Conservation (phyloP, 2,888 invertebrate genomes). For the Clostera curtula region DNA sequence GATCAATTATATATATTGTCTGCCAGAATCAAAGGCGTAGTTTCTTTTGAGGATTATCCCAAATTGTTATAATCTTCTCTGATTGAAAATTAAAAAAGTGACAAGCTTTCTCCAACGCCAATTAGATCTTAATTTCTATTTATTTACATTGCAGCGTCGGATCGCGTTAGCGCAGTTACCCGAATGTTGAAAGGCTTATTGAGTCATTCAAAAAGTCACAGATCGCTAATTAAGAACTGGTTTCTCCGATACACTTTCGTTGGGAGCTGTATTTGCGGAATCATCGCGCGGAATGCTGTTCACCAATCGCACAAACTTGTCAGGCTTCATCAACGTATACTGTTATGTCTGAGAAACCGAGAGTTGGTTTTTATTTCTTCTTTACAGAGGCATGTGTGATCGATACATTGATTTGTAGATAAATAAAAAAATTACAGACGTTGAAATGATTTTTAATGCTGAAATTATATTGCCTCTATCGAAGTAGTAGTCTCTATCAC, state of each 20-base stretch:
- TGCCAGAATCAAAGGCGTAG: no score
- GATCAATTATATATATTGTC: no score
- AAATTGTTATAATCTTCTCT: no score
- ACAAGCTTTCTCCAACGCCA: background rate
- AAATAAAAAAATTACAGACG: no score
- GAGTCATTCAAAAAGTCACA: constrained; percentile 11
- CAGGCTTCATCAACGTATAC: constrained; percentile 34
- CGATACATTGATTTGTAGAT: constrained; percentile 21
- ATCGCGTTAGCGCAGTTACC: background rate
- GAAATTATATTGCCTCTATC: no score
- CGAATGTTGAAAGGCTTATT: constrained; percentile 8
- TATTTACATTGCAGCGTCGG: background rate
- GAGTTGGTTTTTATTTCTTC: constrained; percentile 21
- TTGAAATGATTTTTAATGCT: no score
- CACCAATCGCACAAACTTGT: constrained; percentile 28
- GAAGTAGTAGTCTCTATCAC: no score
- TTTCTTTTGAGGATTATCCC: no score
- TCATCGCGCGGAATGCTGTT: constrained; percentile 40
- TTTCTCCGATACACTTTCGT: constrained; percentile 44
- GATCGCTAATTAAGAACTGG: constrained; percentile 21
- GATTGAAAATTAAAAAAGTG: no score
- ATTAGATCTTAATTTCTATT: background rate
- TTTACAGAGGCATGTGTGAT: background rate
- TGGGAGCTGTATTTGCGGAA: constrained; percentile 26
- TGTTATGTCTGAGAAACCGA: constrained; percentile 33